These are phyloP conservation scores for Hypolimnas misippus DNA, from an alignment of 2,888 invertebrate species.

Conservation along the genomic window DNA sequence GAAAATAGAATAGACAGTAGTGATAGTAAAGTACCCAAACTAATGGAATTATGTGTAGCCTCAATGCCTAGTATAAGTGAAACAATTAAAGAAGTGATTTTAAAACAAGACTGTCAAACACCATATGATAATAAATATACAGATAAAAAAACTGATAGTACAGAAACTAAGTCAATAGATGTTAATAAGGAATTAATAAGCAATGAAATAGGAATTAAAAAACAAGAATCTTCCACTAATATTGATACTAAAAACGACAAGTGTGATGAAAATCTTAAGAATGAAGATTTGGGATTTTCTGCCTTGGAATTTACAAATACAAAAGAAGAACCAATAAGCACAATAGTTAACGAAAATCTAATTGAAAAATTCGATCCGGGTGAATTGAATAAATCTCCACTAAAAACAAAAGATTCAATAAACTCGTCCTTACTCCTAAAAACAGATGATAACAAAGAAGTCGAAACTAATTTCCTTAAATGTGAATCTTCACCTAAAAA, in stretches of 20 bases:
- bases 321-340: not conserved
- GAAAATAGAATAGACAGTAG: constrained; percentile 54
- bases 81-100: constrained; percentile 64
- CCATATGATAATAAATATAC: constrained; percentile 73
- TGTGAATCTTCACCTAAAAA: not conserved
- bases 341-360: not conserved
- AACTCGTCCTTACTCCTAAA: not conserved
- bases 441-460: not conserved
- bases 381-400: not conserved
- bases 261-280: constrained; percentile 5
- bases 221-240: constrained; percentile 34
- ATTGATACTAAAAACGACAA: constrained; percentile 18
- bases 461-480: not conserved
- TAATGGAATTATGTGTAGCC: constrained; percentile 73
- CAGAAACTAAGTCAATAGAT: constrained; percentile 77
- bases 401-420: not conserved
- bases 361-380: not conserved
- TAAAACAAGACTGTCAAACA: constrained; percentile 75
- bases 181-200: constrained; percentile 47
- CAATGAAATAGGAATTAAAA: constrained; percentile 50
- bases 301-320: constrained; percentile 8
- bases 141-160: constrained; percentile 67
- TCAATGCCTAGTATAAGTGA: constrained; percentile 75
- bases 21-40: constrained; percentile 67
- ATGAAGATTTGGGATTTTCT: not conserved